Percentiles rank a stretch among this genome's conserved stretches.
These are phyloP conservation scores for Acinonyx jubatus DNA, from an alignment of 2,113 vertebrate genomes.

Conservation along the genomic window DNA sequence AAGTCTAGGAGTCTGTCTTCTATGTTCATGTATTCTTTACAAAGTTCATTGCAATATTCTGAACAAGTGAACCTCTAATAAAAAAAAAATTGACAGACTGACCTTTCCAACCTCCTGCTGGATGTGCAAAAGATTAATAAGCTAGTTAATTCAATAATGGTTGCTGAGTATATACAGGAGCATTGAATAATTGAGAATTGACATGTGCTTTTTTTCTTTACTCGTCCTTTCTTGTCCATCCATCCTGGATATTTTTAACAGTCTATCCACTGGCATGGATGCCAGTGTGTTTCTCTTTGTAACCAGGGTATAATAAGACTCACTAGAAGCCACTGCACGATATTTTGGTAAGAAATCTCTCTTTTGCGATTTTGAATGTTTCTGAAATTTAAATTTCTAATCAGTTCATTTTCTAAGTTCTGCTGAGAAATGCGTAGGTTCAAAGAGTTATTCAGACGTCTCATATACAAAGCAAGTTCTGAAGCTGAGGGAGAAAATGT, in stretches of 20 bases:
- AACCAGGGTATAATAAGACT: neutral
- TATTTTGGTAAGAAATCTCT: conserved; percentile 31
- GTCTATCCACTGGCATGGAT: neutral
- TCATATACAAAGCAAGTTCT: conserved; percentile 50
- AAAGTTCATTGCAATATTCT: neutral
- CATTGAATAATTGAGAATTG: neutral
- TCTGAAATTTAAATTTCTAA: conserved; percentile 72
- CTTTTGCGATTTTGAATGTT: conserved; percentile 39
- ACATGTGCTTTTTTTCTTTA: neutral
- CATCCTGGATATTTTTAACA: neutral
- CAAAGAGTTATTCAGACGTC: conserved; percentile 57
- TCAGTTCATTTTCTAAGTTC: conserved; percentile 53
- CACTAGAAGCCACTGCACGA: neutral
- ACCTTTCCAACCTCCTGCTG: neutral
- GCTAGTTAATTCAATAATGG: neutral
- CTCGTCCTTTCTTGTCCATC: neutral
- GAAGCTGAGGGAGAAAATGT: neutral
- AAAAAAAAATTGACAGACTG: neutral
- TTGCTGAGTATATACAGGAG: neutral
- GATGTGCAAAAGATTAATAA: conserved; percentile 8
- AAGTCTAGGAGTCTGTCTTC: neutral
- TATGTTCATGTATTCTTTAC: neutral
- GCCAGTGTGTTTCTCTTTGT: neutral
- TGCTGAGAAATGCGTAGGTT: conserved; percentile 41
- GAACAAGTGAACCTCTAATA: neutral